These are phyloP conservation scores for Papilio xuthus DNA, from an alignment of 1,140 invertebrate genomes.

Conservation along the genomic window DNA sequence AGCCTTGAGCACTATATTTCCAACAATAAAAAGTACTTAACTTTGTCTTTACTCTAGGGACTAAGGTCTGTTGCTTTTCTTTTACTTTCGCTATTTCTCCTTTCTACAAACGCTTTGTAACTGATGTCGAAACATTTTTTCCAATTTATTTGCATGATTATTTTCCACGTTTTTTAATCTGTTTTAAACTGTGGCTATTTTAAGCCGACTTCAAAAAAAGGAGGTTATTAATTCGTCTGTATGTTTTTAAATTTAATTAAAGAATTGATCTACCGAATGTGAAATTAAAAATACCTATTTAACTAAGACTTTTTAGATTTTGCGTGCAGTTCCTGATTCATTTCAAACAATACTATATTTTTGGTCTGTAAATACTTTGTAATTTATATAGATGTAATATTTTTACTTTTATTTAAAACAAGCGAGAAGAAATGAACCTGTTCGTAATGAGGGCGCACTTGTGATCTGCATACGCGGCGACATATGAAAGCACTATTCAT, in stretches of 20 bases:
- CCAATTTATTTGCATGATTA: background rate
- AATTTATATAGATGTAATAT: background rate
- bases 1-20: background rate
- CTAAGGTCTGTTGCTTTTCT: conserved; percentile 70
- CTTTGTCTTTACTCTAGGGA: conserved; percentile 64
- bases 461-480: background rate
- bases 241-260: no score
- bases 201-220: no score
- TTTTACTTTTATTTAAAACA: conserved; percentile 6
- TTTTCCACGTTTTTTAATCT: background rate
- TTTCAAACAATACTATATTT: background rate
- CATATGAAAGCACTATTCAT: background rate
- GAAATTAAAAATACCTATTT: no score
- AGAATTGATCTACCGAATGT: no score
- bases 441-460: conserved; percentile 8
- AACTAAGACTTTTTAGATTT: background rate
- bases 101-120: background rate
- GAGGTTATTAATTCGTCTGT: no score
- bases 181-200: background rate
- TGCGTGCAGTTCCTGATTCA: background rate
- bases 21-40: conserved; percentile 36
- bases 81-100: background rate
- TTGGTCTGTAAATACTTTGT: background rate
- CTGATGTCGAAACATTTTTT: background rate
- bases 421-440: conserved; percentile 21